These are phyloP conservation scores for Labroides dimidiatus DNA, from an alignment of 2,797 vertebrate genomes.

Conservation along the genomic window DNA sequence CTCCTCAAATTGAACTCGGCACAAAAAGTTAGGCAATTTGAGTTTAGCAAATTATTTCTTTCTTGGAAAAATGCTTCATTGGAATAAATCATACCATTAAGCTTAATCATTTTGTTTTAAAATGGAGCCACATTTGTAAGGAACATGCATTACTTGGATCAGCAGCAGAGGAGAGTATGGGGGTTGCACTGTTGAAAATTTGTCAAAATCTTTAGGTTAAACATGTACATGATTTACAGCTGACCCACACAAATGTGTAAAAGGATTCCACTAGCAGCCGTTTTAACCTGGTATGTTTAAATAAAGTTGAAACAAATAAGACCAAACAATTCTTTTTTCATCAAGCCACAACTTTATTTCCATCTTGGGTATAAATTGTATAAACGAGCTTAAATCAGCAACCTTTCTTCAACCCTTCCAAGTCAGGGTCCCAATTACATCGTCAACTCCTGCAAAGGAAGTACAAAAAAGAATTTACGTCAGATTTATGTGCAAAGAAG, in stretches of 20 bases:
- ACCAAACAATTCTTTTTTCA: conserved; percentile 64
- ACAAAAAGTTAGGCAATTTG: too few relatives aligned
- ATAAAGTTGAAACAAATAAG: not conserved
- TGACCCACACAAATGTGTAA: not conserved
- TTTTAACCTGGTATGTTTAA: not conserved
- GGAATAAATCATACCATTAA: too few relatives aligned
- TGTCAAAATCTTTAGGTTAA: too few relatives aligned
- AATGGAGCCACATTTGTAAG: too few relatives aligned
- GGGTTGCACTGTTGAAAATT: too few relatives aligned
- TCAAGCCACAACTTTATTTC: conserved; percentile 97
- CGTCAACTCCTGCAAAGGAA: conserved; percentile 92
- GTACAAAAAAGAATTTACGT: conserved; percentile 29
- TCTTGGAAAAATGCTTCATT: too few relatives aligned
- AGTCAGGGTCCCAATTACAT: conserved; percentile 86
- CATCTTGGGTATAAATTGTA: conserved; percentile 97
- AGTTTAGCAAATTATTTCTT: too few relatives aligned
- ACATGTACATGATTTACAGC: not conserved
- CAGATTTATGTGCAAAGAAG: not conserved
- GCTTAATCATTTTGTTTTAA: too few relatives aligned
- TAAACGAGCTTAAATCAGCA: conserved; percentile 92
- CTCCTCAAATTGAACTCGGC: too few relatives aligned
- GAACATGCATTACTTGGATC: too few relatives aligned
- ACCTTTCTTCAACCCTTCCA: conserved; percentile 85
- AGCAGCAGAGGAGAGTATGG: too few relatives aligned
- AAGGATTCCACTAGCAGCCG: too few relatives aligned